A percentile compares a stretch with the other conserved stretches of the same genome.
These are phyloP conservation scores for Hypotaenidia okinawae DNA, from an alignment of 2,797 vertebrate species.

Conservation along the genomic window DNA sequence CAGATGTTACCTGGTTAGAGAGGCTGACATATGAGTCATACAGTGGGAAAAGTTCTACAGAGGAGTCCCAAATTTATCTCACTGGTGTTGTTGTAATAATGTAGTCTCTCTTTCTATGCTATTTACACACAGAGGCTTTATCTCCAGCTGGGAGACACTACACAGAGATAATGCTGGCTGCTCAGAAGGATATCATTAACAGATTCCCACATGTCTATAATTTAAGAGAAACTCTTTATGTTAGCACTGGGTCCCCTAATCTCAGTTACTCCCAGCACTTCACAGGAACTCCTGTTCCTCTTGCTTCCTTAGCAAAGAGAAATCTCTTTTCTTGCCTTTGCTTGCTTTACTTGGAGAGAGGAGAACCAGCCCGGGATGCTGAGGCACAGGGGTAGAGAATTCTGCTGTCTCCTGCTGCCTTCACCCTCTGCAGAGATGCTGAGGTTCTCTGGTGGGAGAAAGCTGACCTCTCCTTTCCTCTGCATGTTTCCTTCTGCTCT, in stretches of 20 bases:
- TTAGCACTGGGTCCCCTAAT: neutral
- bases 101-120: neutral
- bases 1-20: neutral
- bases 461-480: neutral
- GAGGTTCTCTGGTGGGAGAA: accelerated
- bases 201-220: neutral
- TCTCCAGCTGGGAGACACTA: neutral
- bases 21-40: neutral
- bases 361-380: neutral
- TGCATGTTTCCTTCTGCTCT: neutral
- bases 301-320: neutral
- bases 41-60: neutral
- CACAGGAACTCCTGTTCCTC: neutral
- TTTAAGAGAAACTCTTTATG: neutral
- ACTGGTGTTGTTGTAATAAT: neutral
- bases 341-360: neutral
- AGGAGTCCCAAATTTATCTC: neutral
- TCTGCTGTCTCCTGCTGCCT: neutral
- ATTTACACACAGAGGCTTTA: neutral
- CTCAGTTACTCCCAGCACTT: neutral
- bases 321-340: neutral
- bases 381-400: neutral
- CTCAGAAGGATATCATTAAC: neutral
- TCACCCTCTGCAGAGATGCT: accelerated
- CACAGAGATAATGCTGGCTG: neutral